phyloP scores from a whole-genome alignment of 2,888 invertebrate species.

The Caenorhabditis plicata region DNA sequence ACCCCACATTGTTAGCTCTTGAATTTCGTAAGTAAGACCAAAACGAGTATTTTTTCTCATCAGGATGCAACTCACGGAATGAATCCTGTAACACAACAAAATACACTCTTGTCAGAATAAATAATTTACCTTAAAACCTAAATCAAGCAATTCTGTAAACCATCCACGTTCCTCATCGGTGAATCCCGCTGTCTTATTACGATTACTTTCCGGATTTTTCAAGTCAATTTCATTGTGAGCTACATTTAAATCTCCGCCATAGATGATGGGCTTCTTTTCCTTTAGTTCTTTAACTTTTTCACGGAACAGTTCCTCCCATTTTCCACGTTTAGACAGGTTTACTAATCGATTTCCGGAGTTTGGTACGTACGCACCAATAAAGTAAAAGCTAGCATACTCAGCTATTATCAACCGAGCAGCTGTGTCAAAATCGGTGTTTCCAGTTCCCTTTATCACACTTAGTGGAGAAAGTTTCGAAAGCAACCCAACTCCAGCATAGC shows the following conservation, averaged over 20 bases:
- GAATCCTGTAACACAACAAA: constrained; percentile 11
- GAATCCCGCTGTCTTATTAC: constrained; percentile 87
- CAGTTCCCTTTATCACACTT: constrained; percentile 65
- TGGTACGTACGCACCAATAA: constrained; percentile 84
- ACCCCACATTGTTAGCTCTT: constrained; percentile 87
- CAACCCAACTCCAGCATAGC: constrained; percentile 90
- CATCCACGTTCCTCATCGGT: constrained; percentile 89
- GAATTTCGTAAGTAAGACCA: constrained; percentile 91
- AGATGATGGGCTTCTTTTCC: constrained; percentile 85
- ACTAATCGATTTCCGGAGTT: constrained; percentile 88
- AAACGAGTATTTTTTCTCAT: constrained; percentile 81
- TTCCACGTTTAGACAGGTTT: constrained; percentile 79
- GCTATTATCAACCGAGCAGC: constrained; percentile 87
- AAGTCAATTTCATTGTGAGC: constrained; percentile 92
- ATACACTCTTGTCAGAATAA: background rate
- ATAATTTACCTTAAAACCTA: constrained; percentile 71
- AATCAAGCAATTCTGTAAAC: constrained; percentile 80
- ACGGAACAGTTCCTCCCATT: constrained; percentile 85
- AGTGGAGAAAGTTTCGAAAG: constrained; percentile 82
- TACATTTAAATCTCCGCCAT: constrained; percentile 96
- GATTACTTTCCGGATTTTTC: constrained; percentile 86
- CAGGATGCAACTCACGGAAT: constrained; percentile 80
- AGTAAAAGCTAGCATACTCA: constrained; percentile 86
- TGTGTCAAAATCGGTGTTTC: constrained; percentile 66
- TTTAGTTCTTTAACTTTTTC: constrained; percentile 80